These are phyloP conservation scores for Leptopilina myrica DNA, from an alignment of 2,888 invertebrate species.

Conservation along the genomic window DNA sequence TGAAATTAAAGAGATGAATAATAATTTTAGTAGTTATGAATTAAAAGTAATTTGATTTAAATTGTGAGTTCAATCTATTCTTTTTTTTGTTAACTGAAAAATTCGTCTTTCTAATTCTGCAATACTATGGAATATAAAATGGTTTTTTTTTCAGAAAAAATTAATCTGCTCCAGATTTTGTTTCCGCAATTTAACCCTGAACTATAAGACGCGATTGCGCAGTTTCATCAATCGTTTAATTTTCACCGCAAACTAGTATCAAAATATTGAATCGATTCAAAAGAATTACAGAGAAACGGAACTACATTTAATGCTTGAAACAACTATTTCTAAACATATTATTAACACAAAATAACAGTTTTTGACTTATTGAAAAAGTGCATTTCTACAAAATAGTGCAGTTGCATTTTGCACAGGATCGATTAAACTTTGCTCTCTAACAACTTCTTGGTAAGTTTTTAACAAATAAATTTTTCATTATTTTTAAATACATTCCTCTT, in stretches of 20 bases:
- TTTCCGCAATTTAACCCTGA: slow-evolving; percentile 38
- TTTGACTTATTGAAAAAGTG: background rate
- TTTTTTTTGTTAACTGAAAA: background rate
- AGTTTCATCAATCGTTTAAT: slow-evolving; percentile 33
- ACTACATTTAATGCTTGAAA: background rate
- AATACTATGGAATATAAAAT: background rate
- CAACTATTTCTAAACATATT: background rate
- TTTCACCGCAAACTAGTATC: slow-evolving; percentile 20
- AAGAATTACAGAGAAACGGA: background rate
- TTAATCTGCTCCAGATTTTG: background rate
- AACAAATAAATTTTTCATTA: too few species aligned
- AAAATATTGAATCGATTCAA: slow-evolving; percentile 26
- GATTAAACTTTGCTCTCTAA: background rate
- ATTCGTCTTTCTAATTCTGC: background rate
- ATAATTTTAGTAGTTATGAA: too few species aligned
- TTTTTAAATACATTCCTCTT: too few species aligned
- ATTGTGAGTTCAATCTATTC: background rate
- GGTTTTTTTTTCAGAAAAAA: background rate
- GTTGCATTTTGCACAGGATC: background rate
- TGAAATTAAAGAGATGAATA: too few species aligned
- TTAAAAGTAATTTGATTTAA: too few species aligned
- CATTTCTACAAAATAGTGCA: background rate
- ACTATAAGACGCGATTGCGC: slow-evolving; percentile 28
- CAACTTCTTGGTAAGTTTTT: too few species aligned
- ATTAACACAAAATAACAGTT: background rate